Conservation (phyloP, 2,113 vertebrate genomes). For the Ceyx margarethae region DNA sequence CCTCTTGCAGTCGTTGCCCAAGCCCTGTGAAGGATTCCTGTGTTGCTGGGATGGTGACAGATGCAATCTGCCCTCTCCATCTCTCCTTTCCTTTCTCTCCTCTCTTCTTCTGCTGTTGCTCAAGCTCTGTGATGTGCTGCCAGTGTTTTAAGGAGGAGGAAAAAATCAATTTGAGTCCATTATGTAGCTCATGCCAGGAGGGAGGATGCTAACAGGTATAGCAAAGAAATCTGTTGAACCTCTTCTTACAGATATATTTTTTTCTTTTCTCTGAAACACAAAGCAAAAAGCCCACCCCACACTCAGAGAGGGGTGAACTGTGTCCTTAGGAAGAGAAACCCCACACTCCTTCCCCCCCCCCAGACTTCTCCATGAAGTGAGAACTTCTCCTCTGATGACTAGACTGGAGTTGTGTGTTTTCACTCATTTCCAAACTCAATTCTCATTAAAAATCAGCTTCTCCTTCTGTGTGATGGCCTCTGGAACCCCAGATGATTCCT, state of each 20-base stretch:
- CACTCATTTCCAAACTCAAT: not conserved
- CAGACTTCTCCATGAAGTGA: fast-evolving
- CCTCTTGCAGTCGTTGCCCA: fast-evolving
- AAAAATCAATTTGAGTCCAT: not conserved
- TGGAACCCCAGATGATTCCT: conserved; percentile 6
- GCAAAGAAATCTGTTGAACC: not conserved
- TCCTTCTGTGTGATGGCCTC: not conserved
- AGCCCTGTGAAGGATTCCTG: not conserved
- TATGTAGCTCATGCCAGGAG: not conserved
- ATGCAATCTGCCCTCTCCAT: not conserved
- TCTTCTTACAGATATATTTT: not conserved
- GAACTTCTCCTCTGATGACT: not conserved
- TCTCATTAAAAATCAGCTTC: conserved; percentile 17
- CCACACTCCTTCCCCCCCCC: not conserved
- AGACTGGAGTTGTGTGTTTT: not conserved
- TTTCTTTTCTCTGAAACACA: not conserved
- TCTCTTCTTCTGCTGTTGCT: not conserved
- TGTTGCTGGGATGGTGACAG: not conserved
- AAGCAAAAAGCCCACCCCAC: not conserved
- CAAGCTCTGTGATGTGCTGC: not conserved
- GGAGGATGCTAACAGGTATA: not conserved
- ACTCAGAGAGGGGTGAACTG: not conserved
- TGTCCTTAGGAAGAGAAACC: not conserved
- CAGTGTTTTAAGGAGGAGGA: not conserved
- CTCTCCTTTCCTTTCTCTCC: not conserved